phyloP scores from a whole-genome alignment of 2,888 invertebrate species.

The Alviniconcha strummeri region DNA sequence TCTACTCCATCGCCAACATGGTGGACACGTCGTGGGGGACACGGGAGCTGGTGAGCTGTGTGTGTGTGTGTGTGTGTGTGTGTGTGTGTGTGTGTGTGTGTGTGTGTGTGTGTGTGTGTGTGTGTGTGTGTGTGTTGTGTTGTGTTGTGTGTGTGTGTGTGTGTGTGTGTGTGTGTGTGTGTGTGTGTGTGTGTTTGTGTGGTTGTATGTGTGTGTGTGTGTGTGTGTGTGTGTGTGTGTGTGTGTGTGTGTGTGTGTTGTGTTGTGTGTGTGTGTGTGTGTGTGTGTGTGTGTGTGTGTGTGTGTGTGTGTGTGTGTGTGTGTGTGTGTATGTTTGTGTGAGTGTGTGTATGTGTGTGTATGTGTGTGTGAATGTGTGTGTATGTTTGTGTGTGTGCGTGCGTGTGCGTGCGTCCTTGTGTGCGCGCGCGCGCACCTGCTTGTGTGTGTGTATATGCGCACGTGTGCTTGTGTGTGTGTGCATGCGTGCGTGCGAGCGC shows the following conservation, averaged over 20 bases:
- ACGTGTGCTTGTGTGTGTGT: not conserved
- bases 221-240: not conserved
- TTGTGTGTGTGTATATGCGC: not conserved
- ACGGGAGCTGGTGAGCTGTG: constrained; percentile 39
- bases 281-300: constrained; percentile 16
- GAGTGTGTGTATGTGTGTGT: not conserved
- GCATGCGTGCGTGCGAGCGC: not conserved
- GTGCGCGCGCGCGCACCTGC: too few species aligned
- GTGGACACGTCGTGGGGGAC: constrained; percentile 60
- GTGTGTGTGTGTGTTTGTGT: not conserved
- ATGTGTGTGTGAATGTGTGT: not conserved
- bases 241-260: not conserved
- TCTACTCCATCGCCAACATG: constrained; percentile 56
- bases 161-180: constrained; percentile 5
- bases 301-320: not conserved
- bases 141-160: not conserved
- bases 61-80: not conserved
- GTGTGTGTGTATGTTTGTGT: not conserved
- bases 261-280: not conserved
- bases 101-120: not conserved
- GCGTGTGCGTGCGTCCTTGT: not conserved
- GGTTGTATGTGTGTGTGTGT: not conserved
- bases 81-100: not conserved
- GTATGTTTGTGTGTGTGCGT: not conserved
- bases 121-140: not conserved